Conservation (phyloP, 2,797 vertebrate genomes). For the Urosaurus nigricauda region DNA sequence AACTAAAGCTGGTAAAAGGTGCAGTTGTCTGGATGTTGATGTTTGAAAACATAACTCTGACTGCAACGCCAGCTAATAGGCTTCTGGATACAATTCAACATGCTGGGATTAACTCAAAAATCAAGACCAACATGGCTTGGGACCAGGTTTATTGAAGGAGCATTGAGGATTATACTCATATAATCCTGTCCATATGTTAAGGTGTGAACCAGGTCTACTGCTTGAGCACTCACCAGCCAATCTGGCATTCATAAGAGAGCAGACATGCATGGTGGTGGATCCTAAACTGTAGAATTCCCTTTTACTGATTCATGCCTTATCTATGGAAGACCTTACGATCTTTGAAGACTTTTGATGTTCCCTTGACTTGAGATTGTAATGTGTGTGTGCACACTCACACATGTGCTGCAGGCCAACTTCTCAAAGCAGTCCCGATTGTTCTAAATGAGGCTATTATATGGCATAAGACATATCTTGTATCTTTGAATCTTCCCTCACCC, state of each 20-base stretch:
- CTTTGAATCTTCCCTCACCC: neutral
- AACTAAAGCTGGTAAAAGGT: neutral
- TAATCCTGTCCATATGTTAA: neutral
- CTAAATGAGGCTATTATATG: neutral
- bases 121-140: neutral
- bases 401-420: neutral
- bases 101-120: neutral
- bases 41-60: neutral
- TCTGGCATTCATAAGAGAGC: too few species aligned
- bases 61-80: neutral
- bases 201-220: too few species aligned
- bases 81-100: neutral
- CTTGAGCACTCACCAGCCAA: too few species aligned
- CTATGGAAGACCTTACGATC: neutral
- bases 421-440: neutral
- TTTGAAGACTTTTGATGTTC: neutral
- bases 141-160: neutral
- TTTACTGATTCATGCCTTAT: neutral
- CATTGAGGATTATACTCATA: neutral
- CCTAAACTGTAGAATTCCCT: neutral
- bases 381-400: too few species aligned
- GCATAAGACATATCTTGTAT: neutral
- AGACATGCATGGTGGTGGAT: neutral
- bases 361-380: neutral
- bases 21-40: neutral